Percentiles rank a stretch among this genome's conserved stretches.
These are phyloP conservation scores for Amyelois transitella DNA, from an alignment of 1,140 invertebrate genomes.

Conservation along the genomic window DNA sequence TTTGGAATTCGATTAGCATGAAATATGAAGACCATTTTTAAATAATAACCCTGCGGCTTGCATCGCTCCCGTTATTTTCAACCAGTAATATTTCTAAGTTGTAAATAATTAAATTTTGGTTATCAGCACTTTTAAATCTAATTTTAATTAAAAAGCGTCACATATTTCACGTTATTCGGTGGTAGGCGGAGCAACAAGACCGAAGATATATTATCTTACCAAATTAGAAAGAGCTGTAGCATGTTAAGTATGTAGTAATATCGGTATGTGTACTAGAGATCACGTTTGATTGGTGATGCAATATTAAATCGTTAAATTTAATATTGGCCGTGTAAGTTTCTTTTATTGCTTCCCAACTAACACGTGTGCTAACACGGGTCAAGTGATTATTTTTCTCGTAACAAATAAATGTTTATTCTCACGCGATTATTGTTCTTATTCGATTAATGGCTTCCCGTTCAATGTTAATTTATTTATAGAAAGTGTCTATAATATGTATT, in stretches of 20 bases:
- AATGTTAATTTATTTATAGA: constrained; percentile 27
- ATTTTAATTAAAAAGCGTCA: constrained; percentile 73
- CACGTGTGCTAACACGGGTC: constrained; percentile 44
- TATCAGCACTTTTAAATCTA: constrained; percentile 63
- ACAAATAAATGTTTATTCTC: constrained; percentile 61
- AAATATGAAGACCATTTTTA: constrained; percentile 5
- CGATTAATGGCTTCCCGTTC: constrained; percentile 32
- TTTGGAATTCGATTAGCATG: background rate
- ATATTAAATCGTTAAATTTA: constrained; percentile 71
- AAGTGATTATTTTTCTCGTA: constrained; percentile 47
- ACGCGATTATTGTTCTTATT: constrained; percentile 54
- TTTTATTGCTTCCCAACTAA: constrained; percentile 65
- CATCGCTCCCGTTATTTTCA: constrained; percentile 18
- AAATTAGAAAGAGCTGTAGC: constrained; percentile 34
- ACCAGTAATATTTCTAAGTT: constrained; percentile 41
- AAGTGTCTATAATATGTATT: constrained; percentile 12
- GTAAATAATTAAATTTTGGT: constrained; percentile 62
- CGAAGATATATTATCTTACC: constrained; percentile 28
- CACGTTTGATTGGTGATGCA: constrained; percentile 41
- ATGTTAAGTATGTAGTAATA: constrained; percentile 15
- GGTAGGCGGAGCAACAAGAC: constrained; percentile 54
- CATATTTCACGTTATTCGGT: constrained; percentile 68
- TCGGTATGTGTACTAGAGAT: constrained; percentile 22
- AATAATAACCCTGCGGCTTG: constrained; percentile 6
- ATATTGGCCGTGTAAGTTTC: constrained; percentile 61